Conservation (phyloP, 2,888 invertebrate genomes). For the Macaria notata region DNA sequence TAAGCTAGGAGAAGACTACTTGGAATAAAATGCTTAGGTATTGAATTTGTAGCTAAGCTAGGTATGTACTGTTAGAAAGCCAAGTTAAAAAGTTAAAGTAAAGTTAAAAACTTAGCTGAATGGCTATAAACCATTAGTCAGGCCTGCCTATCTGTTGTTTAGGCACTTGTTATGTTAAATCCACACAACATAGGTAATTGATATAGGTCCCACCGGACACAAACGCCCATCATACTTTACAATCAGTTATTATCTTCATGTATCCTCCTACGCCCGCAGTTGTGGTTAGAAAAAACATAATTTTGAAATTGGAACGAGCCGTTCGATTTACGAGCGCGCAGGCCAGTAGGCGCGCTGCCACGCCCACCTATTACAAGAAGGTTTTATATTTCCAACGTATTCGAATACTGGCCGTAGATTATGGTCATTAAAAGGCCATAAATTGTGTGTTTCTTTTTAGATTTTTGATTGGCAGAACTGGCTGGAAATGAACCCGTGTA, state of each 20-base stretch:
- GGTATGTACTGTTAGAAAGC: too few species aligned
- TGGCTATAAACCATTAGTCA: too few species aligned
- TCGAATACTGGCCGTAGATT: conserved; percentile 19
- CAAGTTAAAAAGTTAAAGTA: too few species aligned
- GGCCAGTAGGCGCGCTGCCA: conserved; percentile 51
- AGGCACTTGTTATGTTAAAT: too few species aligned
- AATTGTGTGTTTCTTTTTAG: conserved; percentile 9
- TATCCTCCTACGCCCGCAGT: conserved; percentile 16
- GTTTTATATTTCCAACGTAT: conserved; percentile 33
- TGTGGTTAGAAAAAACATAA: conserved; percentile 28
- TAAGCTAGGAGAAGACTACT: too few species aligned
- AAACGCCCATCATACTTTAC: conserved; percentile 16
- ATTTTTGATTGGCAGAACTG: conserved; percentile 11
- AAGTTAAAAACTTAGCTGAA: too few species aligned
- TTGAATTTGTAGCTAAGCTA: too few species aligned
- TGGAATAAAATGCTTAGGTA: too few species aligned
- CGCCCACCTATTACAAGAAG: conserved; percentile 52
- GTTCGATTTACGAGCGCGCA: conserved; percentile 49
- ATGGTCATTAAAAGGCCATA: conserved; percentile 26
- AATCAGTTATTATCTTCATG: conserved; percentile 19
- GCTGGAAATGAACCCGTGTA: not conserved
- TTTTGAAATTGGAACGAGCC: conserved; percentile 32
- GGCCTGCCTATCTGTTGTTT: too few species aligned
- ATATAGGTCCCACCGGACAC: not conserved
- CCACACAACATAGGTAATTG: too few species aligned